These are phyloP conservation scores for Chironomus striatipennis DNA, from an alignment of 1,140 invertebrate species.

Conservation along the genomic window DNA sequence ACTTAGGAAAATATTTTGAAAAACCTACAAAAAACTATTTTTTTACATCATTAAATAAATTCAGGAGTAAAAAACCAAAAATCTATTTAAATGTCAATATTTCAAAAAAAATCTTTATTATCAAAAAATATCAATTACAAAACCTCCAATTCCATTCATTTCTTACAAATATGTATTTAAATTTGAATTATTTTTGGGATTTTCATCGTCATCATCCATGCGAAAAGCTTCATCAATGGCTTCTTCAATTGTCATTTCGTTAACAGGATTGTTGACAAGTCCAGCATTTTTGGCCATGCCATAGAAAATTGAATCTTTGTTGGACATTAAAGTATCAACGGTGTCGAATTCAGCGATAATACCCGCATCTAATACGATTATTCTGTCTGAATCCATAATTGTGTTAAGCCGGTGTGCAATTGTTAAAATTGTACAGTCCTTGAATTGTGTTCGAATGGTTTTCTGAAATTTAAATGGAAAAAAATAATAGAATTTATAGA, in stretches of 20 bases:
- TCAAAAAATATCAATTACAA: not conserved
- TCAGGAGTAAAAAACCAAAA: too few species aligned
- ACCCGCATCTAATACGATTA: conserved; percentile 52
- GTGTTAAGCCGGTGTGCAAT: conserved; percentile 62
- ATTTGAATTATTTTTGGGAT: not conserved
- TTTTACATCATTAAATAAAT: too few species aligned
- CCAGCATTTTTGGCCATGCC: conserved; percentile 31
- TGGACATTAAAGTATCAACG: conserved; percentile 42
- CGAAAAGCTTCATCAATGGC: conserved; percentile 18
- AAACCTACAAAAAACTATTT: too few species aligned
- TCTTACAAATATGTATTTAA: not conserved
- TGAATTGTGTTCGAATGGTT: conserved; percentile 40
- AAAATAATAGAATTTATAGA: not conserved
- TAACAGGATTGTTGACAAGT: conserved; percentile 28
- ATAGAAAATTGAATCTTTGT: conserved; percentile 30
- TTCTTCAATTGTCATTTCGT: not conserved
- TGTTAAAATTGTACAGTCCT: conserved; percentile 53
- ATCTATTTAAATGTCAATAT: not conserved
- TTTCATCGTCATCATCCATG: not conserved
- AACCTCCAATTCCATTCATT: not conserved
- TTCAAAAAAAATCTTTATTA: not conserved
- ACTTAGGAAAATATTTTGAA: too few species aligned
- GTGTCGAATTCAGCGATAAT: conserved; percentile 35
- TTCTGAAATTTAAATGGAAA: conserved; percentile 24
- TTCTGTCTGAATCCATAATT: conserved; percentile 52